Evolutionary conservation across 1,140 invertebrate species (phyloP), one percentile per base, ranked within the genome.

Genomic region (Sycophaga agraensis): DNA sequence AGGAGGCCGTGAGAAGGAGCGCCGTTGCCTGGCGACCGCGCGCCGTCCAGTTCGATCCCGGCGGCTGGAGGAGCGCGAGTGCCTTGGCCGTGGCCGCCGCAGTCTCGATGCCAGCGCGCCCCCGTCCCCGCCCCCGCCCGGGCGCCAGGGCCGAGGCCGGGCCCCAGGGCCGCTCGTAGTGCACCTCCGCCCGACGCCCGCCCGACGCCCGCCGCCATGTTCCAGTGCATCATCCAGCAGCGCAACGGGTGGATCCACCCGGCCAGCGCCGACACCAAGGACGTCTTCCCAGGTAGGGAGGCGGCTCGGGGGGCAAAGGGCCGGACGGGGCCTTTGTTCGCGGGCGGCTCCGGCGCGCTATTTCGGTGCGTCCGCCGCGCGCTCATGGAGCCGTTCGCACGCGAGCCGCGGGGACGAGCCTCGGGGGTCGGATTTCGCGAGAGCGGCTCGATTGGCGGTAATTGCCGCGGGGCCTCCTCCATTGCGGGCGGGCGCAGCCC

Each of bases 221-320:
- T 91, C 81, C 89, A 91, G 83, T 91, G 89, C 74, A 91, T 91
- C 69, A 89, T 91, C 70, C 89, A 91, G 78, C 89, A 89, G 75
- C 85, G 86, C 66, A 89, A 89, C 75, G 88, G 89, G 72, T 90
- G 88, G 89, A 88, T 87, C 69, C 84, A 88, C 76, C 83, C 85
- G 43, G 82, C 84, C 63, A 87, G 82, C 71, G 84, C 87, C 40
- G 89, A 91, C 71, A 85, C 87, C 73, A 88, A 87, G 78, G 87
- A 90, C 77, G 88, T 90, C 21, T 90, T 89, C 79, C 88, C 89
- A 88, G 89, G 89, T 91, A 85, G 61, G 2, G 12, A 21, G 12
- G 42, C 6, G n/a, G 40, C 16, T 43, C n/a, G 40, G 40, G 16
- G n/a, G 6, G n/a, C n/a, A n/a, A n/a, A n/a, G n/a, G n/a, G n/a